These are phyloP conservation scores for Glyphotaelius pellucidus DNA, from an alignment of 2,888 invertebrate species.

Conservation along the genomic window DNA sequence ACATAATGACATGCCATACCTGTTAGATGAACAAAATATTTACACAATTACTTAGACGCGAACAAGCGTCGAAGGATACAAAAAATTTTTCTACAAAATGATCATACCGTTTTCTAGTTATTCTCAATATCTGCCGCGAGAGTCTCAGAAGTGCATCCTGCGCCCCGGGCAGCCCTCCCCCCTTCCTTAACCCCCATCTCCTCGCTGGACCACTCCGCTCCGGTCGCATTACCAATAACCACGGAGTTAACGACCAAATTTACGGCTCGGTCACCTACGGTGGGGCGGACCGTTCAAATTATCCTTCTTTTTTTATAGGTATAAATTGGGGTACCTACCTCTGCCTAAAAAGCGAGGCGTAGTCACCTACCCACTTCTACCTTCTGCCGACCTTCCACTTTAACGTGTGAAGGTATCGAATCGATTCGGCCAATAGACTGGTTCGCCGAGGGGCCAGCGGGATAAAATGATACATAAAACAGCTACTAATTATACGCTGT, in stretches of 20 bases:
- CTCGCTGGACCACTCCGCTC: neutral
- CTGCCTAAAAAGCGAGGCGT: conserved; percentile 14
- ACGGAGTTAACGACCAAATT: conserved; percentile 59
- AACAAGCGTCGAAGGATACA: neutral
- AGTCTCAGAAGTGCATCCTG: conserved; percentile 28
- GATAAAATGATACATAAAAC: conserved; percentile 9
- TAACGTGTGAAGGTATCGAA: conserved; percentile 18
- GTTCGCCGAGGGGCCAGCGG: neutral
- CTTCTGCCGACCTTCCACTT: conserved; percentile 6
- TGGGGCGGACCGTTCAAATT: conserved; percentile 60
- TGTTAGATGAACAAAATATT: neutral
- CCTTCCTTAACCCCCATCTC: neutral
- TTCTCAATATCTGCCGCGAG: conserved; percentile 16
- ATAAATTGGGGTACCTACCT: conserved; percentile 59
- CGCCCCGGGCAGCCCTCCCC: conserved; percentile 5
- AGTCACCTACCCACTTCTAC: conserved; percentile 7
- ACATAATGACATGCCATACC: neutral
- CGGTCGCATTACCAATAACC: conserved; percentile 52
- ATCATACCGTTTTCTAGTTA: neutral
- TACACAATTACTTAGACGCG: neutral
- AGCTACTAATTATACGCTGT: conserved; percentile 25
- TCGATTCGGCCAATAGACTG: conserved; percentile 42
- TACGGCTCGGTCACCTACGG: conserved; percentile 57
- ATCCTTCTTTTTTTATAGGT: conserved; percentile 52
- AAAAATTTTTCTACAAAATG: neutral